Evolutionary conservation across 2,113 vertebrate species (phyloP).

Genomic region (Sitta europaea): DNA sequence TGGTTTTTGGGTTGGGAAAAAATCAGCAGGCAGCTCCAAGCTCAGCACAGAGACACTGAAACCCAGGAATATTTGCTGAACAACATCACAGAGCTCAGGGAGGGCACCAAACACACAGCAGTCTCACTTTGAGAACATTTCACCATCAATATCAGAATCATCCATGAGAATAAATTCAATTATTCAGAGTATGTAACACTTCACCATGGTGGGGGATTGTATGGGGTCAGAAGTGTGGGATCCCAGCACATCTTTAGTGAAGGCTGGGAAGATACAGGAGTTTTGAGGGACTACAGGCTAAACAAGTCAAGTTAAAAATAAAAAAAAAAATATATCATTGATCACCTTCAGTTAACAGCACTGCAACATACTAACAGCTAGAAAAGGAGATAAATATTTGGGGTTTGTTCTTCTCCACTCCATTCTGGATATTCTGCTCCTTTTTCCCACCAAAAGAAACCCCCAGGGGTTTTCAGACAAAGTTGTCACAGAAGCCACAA

Average conservation of each 20-base stretch:
- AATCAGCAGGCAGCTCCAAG: background rate
- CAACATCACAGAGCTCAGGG: background rate
- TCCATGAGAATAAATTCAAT: background rate
- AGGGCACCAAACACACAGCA: background rate
- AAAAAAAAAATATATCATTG: background rate
- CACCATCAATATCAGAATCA: background rate
- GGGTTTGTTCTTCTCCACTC: background rate
- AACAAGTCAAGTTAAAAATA: background rate
- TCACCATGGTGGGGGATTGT: background rate
- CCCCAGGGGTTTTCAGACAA: background rate
- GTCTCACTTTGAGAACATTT: background rate
- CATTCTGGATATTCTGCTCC: background rate
- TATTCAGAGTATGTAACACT: background rate
- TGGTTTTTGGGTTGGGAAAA: background rate
- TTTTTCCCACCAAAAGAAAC: background rate
- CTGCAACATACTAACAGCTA: background rate
- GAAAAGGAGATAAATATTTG: background rate
- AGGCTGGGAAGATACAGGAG: background rate
- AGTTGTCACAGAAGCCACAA: background rate
- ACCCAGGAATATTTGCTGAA: background rate
- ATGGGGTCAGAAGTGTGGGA: rapidly evolving
- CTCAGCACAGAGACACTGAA: background rate
- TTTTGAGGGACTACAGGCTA: background rate
- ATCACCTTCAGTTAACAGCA: background rate
- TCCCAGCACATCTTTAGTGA: background rate